phyloP scores from a whole-genome alignment of 2,888 invertebrate genomes.

The Corbicula japonica region DNA sequence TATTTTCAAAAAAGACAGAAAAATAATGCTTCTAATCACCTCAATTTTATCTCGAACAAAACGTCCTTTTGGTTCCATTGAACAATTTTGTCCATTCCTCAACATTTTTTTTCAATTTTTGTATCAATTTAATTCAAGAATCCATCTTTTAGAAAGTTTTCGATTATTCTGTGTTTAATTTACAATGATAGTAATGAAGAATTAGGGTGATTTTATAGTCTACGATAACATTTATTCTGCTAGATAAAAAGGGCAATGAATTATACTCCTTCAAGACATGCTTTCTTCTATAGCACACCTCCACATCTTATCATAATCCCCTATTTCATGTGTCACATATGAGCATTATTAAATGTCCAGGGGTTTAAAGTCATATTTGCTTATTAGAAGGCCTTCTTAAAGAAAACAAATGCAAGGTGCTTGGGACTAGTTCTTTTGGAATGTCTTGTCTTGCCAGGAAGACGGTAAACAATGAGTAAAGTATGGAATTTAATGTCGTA shows the following conservation, averaged over 20 bases:
- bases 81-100: no score
- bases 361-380: constrained; percentile 29
- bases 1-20: no score
- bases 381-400: constrained; percentile 17
- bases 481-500: no score
- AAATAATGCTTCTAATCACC: no score
- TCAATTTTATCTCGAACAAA: constrained; percentile 32
- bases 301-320: constrained; percentile 1
- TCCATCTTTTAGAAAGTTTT: no score
- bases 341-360: constrained; percentile 18
- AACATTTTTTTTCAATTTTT: no score
- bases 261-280: constrained; percentile 14
- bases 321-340: constrained; percentile 23
- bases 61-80: constrained; percentile 10
- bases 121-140: no score
- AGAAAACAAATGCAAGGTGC: constrained; percentile 11
- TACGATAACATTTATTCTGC: constrained; percentile 8
- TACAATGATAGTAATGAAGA: no score
- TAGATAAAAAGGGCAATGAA: neutral
- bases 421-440: constrained; percentile 18
- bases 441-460: constrained; percentile 6
- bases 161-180: no score
- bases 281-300: constrained; percentile 16
- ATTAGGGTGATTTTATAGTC: neutral
- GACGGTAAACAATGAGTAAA: constrained; percentile 21